Evolutionary conservation across 2,797 vertebrate genomes (phyloP), one percentile per base, ranked within the genome.

Genomic region (Okamejei kenojei): DNA sequence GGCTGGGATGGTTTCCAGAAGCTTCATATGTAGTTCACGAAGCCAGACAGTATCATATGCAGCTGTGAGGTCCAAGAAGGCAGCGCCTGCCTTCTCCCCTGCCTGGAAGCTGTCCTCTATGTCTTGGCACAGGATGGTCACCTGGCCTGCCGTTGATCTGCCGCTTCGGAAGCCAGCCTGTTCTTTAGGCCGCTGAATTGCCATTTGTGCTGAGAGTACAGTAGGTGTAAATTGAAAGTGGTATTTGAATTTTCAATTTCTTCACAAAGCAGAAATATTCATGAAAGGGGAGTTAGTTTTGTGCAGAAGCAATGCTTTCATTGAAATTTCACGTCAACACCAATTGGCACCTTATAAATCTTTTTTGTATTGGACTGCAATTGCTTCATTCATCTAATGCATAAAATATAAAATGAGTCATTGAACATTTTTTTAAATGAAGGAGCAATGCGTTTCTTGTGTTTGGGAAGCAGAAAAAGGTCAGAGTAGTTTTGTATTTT

Each of bases 191-290:
- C n/a, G n/a, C 4, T 29, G 65, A 91, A 91, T 74, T 71, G 65
- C 35, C 23, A 74, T 8, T 21, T 73, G 65, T 90, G 19, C 21
- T 63, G 17, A 86, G 82, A 61, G 15, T 88, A 21, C 88, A 91
- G 68, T 38, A 35, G 21, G 7, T 65, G 61, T 68, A 65, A 65
- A 65, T 88, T 68, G 61, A 68, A 88, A 65, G 29, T 88, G 84
- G n/a, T 88, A 65, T 91, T 91, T 91, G 88, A 45, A 91, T 91
- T 91, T 91, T 74, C 88, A 73, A 73, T 91, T 74, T 45, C 35
- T 73, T 91, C 32, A 26, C 21, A 38, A 45, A 38, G 38, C 35
- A 74, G 35, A 73, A 91, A 91, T 91, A 91, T 74, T 91, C 88
- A 71, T 74, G 65, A 45, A 91, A 71, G 19, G 61, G 84, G n/a